Evolutionary conservation across 2,113 vertebrate species (phyloP), one percentile per base, ranked within the genome.

Genomic region (Chionomys nivalis): DNA sequence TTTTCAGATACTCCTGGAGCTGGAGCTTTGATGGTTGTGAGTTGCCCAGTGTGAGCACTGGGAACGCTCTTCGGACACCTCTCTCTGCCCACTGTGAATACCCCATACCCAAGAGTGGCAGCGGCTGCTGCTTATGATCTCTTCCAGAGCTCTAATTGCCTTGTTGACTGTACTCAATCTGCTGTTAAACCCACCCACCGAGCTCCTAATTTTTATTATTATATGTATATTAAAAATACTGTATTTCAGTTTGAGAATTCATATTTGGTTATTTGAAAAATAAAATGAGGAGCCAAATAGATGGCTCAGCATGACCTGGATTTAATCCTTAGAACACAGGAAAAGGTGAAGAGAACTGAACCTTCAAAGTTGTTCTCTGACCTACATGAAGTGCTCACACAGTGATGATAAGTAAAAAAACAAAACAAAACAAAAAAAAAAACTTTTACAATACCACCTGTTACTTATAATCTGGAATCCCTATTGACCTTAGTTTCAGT

Each of bases 251-350:
- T 86, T 77, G 79, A 83, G 55, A 83, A 16, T 61, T 83, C 5
- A 42, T 63, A 75, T 91, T 94, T n/a, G 44, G 65, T 86, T 79
- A 79, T 81, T 94, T 95, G 28, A 86, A 91, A 96, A 58, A 93
- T n/a, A 77, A 78, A 70, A 61, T 72, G 73, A 47, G 19, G 66
- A 58, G 19, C 19, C 47, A 52, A 70, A 24, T 12, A 42, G 23
- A 94, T 83, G 55, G n/a, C 14, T 82, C 36, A 58, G 79, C 36
- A 82, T 58, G 55, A 58, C 55, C 23, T 83, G 13, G 39, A 39
- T 61, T n/a, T 61, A 82, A 36, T 26, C 6, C 36, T 61, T 61
- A 61, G 36, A 61, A 39, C 9, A 28, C 3, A 82, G 79, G 31
- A 49, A 49, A 61, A 26, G 55, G 52, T 39, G 10, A 55, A 82